A percentile compares a stretch with the other conserved stretches of the same genome.
Evolutionary conservation across 1,140 invertebrate species (phyloP).

Genomic region (Drosophila tani): DNA sequence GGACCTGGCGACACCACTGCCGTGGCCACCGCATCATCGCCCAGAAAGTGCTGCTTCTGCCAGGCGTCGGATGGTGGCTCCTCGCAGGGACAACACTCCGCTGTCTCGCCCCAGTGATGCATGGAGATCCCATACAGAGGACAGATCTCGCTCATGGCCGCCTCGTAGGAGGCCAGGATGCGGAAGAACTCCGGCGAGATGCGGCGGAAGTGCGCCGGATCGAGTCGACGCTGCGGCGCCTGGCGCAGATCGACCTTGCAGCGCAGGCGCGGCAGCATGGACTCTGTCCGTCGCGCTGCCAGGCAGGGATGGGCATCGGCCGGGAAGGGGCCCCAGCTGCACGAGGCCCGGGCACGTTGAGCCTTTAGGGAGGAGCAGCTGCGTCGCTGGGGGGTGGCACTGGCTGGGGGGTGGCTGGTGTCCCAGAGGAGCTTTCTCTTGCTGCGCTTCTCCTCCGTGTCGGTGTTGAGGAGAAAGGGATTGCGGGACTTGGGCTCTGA

Average conservation of each 20-base stretch:
- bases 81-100: slow-evolving; percentile 25
- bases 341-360: background rate
- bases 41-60: slow-evolving; percentile 13
- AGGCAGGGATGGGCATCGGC: slow-evolving; percentile 58
- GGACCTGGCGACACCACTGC: background rate
- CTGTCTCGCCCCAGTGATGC: slow-evolving; percentile 14
- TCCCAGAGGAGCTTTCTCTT: background rate
- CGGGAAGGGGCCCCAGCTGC: slow-evolving; percentile 31
- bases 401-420: too few species aligned
- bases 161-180: slow-evolving; percentile 65
- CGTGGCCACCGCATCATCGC: slow-evolving; percentile 31
- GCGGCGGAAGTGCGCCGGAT: slow-evolving; percentile 55
- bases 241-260: slow-evolving; percentile 39
- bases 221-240: slow-evolving; percentile 45
- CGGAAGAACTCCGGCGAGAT: slow-evolving; percentile 72
- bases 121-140: slow-evolving; percentile 63
- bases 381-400: background rate
- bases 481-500: background rate
- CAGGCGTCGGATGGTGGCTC: background rate
- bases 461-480: slow-evolving; percentile 11
- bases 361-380: slow-evolving; percentile 34
- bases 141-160: slow-evolving; percentile 47
- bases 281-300: slow-evolving; percentile 19
- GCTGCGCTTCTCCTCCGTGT: background rate
- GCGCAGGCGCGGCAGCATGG: slow-evolving; percentile 28